Percentiles rank a stretch among this genome's conserved stretches.
These are phyloP conservation scores for Procambarus clarkii DNA, from an alignment of 1,140 invertebrate species.

Conservation along the genomic window DNA sequence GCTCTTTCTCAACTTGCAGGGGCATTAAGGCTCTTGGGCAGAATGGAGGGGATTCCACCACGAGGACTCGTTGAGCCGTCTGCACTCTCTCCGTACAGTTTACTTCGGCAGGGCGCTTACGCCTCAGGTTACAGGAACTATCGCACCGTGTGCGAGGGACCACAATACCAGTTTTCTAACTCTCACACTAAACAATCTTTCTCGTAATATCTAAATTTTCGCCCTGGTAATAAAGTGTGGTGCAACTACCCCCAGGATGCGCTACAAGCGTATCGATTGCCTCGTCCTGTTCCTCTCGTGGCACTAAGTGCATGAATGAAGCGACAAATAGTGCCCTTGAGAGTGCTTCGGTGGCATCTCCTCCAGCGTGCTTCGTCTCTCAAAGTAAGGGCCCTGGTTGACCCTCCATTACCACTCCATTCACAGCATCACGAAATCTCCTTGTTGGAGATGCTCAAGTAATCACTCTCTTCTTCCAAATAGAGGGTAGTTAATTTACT, in stretches of 20 bases:
- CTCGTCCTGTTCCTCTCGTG: not conserved
- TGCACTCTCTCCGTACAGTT: conserved; percentile 1
- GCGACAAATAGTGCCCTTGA: conserved; percentile 16
- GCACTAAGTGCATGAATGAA: conserved; percentile 24
- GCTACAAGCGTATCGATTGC: not conserved
- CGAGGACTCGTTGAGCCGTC: conserved; percentile 22
- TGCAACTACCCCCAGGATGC: not conserved
- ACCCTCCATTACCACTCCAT: conserved; percentile 50
- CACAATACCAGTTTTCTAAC: not conserved
- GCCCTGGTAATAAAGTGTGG: not conserved
- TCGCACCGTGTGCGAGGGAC: not conserved
- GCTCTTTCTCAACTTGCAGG: conserved; percentile 39
- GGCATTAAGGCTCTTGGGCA: conserved; percentile 43
- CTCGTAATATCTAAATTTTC: not conserved
- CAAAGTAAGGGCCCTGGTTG: conserved; percentile 23
- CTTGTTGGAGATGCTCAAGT: conserved; percentile 40
- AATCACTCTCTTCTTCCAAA: conserved; percentile 33
- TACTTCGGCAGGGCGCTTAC: too few species aligned
- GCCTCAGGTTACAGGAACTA: not conserved
- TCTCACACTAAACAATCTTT: not conserved
- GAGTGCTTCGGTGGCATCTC: not conserved
- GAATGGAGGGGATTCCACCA: conserved; percentile 16
- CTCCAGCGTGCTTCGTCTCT: conserved; percentile 8
- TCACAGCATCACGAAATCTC: conserved; percentile 48
- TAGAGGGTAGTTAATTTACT: conserved; percentile 34